phyloP scores from a whole-genome alignment of 2,113 vertebrate genomes.

The Chiloscyllium plagiosum region DNA sequence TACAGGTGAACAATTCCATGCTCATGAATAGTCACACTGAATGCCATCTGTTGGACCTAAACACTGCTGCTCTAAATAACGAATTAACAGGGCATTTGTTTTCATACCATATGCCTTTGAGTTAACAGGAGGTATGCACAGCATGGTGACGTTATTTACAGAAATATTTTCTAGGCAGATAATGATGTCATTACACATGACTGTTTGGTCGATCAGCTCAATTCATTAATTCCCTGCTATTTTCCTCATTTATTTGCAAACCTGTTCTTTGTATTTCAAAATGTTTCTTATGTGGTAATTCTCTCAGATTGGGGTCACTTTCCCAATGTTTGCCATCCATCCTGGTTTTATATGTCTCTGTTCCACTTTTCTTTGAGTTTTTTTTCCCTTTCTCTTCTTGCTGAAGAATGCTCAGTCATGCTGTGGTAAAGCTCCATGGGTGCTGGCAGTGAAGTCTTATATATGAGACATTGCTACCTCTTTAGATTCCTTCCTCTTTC shows the following conservation, averaged over 20 bases:
- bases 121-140: background rate
- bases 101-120: slow-evolving; percentile 15
- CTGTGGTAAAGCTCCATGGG: background rate
- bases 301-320: no score
- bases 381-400: background rate
- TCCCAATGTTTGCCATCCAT: no score
- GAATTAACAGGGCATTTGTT: background rate
- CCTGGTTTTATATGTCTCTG: background rate
- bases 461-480: background rate
- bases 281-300: background rate
- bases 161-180: background rate
- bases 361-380: background rate
- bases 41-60: slow-evolving; percentile 11
- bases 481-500: no score
- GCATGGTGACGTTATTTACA: background rate
- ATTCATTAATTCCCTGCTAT: background rate
- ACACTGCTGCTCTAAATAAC: slow-evolving; percentile 19
- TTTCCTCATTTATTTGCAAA: background rate
- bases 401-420: background rate
- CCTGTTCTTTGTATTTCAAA: background rate
- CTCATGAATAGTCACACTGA: background rate
- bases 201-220: no score
- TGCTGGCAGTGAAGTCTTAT: background rate
- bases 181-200: slow-evolving; percentile 18
- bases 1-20: background rate